Evolutionary conservation across 2,888 invertebrate genomes (phyloP).

Genomic region (Zygaena filipendulae): DNA sequence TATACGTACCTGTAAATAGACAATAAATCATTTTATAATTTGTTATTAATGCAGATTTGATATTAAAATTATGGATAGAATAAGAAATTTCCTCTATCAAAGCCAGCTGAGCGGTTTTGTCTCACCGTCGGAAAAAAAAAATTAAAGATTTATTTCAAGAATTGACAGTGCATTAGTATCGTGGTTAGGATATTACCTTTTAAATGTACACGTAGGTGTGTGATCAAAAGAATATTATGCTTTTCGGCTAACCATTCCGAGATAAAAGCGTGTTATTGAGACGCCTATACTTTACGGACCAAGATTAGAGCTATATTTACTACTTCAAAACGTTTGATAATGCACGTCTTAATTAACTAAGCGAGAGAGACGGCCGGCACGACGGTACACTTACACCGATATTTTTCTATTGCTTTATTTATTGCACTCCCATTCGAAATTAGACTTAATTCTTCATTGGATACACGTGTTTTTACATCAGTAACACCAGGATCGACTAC

Average conservation of each 20-base stretch:
- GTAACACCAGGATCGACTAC: too few species aligned
- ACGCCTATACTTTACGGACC: conserved; percentile 53
- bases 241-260: conserved; percentile 46
- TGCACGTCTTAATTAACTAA: conserved; percentile 68
- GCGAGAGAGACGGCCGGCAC: conserved; percentile 45
- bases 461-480: too few species aligned
- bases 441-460: too few species aligned
- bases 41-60: too few species aligned
- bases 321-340: conserved; percentile 64
- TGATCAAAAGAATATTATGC: conserved; percentile 59
- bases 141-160: too few species aligned
- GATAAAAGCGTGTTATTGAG: conserved; percentile 59
- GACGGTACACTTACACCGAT: conserved; percentile 23
- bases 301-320: conserved; percentile 67
- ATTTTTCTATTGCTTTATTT: conserved; percentile 18
- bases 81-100: too few species aligned
- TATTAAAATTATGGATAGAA: too few species aligned
- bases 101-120: too few species aligned
- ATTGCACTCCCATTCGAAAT: too few species aligned
- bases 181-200: conserved; percentile 45
- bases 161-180: conserved; percentile 63
- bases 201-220: conserved; percentile 53
- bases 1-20: too few species aligned
- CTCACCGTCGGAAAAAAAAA: too few species aligned
- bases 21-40: too few species aligned